Evolutionary conservation across 2,797 vertebrate species (phyloP).

Genomic region (Lerista edwardsae): DNA sequence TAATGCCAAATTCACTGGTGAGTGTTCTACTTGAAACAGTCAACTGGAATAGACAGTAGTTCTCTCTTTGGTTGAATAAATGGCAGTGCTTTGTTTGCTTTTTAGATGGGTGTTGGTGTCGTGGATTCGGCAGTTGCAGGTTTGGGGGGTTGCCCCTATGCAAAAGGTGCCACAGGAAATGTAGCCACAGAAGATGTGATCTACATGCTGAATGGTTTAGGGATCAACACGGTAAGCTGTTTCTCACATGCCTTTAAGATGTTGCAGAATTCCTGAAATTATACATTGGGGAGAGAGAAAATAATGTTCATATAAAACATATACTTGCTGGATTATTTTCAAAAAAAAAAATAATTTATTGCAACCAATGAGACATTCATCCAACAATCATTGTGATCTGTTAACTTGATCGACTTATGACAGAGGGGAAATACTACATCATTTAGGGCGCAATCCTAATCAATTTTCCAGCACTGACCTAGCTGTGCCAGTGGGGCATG

Average conservation of each 20-base stretch:
- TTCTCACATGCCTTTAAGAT: slow-evolving; percentile 47
- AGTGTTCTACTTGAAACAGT: slow-evolving; percentile 26
- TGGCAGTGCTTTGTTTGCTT: slow-evolving; percentile 49
- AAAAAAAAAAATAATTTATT: neutral
- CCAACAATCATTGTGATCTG: neutral
- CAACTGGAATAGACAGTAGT: no score
- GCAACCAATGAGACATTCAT: fast-evolving
- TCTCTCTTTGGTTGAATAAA: neutral
- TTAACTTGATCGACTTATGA: neutral
- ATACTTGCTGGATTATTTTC: neutral
- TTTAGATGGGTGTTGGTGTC: slow-evolving; percentile 86
- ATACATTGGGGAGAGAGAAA: neutral
- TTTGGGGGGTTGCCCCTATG: slow-evolving; percentile 87
- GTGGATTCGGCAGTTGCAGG: slow-evolving; percentile 87
- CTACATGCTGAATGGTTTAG: slow-evolving; percentile 87
- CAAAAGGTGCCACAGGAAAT: slow-evolving; percentile 86
- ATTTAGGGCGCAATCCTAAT: neutral
- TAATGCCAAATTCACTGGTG: neutral
- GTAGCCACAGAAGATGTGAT: slow-evolving; percentile 87
- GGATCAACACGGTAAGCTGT: slow-evolving; percentile 83
- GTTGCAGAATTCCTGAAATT: slow-evolving; percentile 15
- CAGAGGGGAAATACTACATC: neutral
- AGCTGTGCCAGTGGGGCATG: no score
- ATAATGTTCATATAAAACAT: neutral
- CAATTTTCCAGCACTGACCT: no score